Percentiles rank a stretch among this genome's conserved stretches.
These are phyloP conservation scores for Cathartes aura DNA, from an alignment of 2,113 vertebrate genomes.

Conservation along the genomic window DNA sequence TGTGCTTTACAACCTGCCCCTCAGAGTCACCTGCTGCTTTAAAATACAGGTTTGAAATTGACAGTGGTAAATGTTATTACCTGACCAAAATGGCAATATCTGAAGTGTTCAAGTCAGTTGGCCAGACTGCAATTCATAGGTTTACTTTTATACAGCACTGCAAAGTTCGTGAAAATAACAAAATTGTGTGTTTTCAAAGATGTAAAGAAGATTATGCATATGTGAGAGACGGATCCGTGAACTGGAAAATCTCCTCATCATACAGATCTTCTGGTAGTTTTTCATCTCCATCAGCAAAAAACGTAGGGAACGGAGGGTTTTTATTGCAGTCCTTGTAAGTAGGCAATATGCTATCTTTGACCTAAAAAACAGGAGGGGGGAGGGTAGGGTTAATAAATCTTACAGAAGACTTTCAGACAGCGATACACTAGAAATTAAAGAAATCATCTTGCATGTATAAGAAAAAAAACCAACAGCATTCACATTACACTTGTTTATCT, in stretches of 20 bases:
- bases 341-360: slow-evolving; percentile 84
- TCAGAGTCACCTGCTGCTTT: not conserved
- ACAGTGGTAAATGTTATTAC: not conserved
- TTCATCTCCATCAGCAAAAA: slow-evolving; percentile 89
- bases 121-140: not conserved
- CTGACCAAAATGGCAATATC: not conserved
- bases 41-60: not conserved
- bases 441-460: not conserved
- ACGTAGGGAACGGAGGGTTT: slow-evolving; percentile 90
- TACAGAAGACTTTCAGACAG: not conserved
- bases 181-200: not conserved
- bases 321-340: slow-evolving; percentile 68
- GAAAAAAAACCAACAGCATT: not conserved
- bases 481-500: not conserved
- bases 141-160: not conserved
- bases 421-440: not conserved
- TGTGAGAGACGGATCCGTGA: slow-evolving; percentile 80
- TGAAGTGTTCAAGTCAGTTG: not conserved
- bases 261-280: slow-evolving; percentile 90
- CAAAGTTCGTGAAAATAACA: not conserved
- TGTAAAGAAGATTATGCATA: slow-evolving; percentile 50
- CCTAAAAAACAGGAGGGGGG: slow-evolving; percentile 66
- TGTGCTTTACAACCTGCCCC: not conserved
- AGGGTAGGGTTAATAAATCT: not conserved
- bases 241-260: slow-evolving; percentile 85